Conservation (phyloP, 1,140 invertebrate genomes). For the Coptotermes formosanus region DNA sequence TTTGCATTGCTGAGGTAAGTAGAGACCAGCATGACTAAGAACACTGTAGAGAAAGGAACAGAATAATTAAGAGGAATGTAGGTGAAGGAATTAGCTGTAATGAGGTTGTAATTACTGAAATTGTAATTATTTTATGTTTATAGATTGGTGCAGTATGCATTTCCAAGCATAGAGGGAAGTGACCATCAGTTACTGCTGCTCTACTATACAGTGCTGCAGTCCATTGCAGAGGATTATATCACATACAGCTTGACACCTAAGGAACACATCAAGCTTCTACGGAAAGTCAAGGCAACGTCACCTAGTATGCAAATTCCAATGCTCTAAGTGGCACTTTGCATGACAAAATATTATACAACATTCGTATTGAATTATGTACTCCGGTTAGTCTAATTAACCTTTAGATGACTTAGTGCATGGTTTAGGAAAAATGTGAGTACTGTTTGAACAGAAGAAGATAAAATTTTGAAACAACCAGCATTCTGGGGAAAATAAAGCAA, state of each 20-base stretch:
- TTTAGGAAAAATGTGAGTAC: no score
- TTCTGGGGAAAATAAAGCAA: no score
- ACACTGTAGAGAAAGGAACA: background rate
- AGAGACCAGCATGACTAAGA: background rate
- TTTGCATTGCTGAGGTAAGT: no score
- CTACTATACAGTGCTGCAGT: conserved; percentile 37
- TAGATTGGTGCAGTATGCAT: conserved; percentile 36
- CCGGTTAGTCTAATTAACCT: no score
- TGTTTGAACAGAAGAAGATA: no score
- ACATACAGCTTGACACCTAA: conserved; percentile 35
- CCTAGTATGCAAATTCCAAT: conserved; percentile 29
- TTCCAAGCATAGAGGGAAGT: conserved; percentile 34
- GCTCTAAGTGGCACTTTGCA: no score
- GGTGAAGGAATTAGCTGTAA: background rate
- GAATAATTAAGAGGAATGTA: background rate
- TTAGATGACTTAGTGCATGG: no score
- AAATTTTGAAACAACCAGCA: no score
- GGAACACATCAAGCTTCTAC: conserved; percentile 40
- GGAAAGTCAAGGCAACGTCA: conserved; percentile 39
- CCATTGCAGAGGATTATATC: conserved; percentile 32
- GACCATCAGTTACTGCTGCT: conserved; percentile 36
- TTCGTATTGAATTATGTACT: no score
- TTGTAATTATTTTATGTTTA: conserved; percentile 23
- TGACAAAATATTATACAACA: no score
- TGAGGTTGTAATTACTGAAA: background rate